Conservation (phyloP, 2,888 invertebrate genomes). For the Hypomecis atomaria region DNA sequence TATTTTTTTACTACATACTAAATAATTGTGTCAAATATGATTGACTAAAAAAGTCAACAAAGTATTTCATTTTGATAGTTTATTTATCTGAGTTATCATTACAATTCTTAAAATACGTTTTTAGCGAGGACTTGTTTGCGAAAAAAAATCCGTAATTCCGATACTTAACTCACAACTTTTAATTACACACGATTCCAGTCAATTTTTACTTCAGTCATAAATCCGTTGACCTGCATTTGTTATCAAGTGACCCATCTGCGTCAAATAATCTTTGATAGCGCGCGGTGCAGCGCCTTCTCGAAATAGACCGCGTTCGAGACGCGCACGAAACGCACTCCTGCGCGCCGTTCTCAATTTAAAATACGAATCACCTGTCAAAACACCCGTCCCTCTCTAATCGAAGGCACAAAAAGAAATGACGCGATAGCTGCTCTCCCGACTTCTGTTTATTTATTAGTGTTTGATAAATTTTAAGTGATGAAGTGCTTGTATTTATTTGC, state of each 20-base stretch:
- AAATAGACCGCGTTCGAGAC: constrained; percentile 72
- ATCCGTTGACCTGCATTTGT: constrained; percentile 16
- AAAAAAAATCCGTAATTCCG: too few species aligned
- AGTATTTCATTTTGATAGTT: too few species aligned
- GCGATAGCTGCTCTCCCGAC: constrained; percentile 35
- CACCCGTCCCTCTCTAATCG: constrained; percentile 36
- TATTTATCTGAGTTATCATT: too few species aligned
- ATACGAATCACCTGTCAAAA: constrained; percentile 36
- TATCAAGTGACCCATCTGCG: constrained; percentile 43
- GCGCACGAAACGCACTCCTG: constrained; percentile 66
- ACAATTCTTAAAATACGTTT: too few species aligned
- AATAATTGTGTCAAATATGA: too few species aligned
- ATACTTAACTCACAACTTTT: neutral
- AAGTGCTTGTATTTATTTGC: constrained; percentile 45
- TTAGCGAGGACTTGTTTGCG: too few species aligned
- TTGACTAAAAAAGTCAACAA: too few species aligned
- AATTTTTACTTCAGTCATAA: neutral
- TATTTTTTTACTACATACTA: too few species aligned
- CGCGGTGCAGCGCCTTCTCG: constrained; percentile 68
- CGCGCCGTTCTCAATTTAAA: constrained; percentile 60
- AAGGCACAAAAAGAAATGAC: constrained; percentile 43
- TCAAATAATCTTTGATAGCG: constrained; percentile 66
- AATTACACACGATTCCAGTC: neutral
- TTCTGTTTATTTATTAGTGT: constrained; percentile 35
- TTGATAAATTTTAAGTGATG: constrained; percentile 45